Evolutionary conservation across 2,888 invertebrate genomes (phyloP).

Genomic region (Aleiodes testaceus): DNA sequence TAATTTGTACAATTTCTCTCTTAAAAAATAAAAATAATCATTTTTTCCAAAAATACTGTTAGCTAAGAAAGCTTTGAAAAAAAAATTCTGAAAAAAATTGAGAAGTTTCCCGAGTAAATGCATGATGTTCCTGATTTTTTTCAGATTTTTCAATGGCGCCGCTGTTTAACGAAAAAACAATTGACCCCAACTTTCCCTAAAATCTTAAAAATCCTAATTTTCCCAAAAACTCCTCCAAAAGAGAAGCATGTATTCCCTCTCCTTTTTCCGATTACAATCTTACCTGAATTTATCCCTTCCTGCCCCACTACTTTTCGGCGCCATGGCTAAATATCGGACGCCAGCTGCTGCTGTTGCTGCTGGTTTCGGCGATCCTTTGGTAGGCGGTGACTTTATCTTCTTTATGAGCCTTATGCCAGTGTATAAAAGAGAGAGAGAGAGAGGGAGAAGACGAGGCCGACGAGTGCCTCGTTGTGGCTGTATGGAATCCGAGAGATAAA

Average conservation of each 20-base stretch:
- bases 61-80: too few species aligned
- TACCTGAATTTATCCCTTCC: conserved; percentile 66
- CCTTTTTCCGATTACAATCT: conserved; percentile 65
- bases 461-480: conserved; percentile 47
- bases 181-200: too few species aligned
- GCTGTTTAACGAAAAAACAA: neutral
- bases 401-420: conserved; percentile 69
- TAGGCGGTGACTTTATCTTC: conserved; percentile 72
- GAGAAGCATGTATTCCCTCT: conserved; percentile 18
- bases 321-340: conserved; percentile 62
- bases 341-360: conserved; percentile 50
- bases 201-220: neutral
- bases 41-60: too few species aligned
- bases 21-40: too few species aligned
- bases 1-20: too few species aligned
- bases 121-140: too few species aligned
- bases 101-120: too few species aligned
- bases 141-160: neutral
- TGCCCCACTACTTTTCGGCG: conserved; percentile 66
- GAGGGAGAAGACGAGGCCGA: conserved; percentile 40
- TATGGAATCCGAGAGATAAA: conserved; percentile 58
- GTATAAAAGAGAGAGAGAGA: conserved; percentile 33
- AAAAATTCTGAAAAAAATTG: too few species aligned
- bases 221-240: neutral
- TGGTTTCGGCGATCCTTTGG: conserved; percentile 69